Conservation (phyloP, 2,797 vertebrate genomes). For the Mormyrops attenuatus region DNA sequence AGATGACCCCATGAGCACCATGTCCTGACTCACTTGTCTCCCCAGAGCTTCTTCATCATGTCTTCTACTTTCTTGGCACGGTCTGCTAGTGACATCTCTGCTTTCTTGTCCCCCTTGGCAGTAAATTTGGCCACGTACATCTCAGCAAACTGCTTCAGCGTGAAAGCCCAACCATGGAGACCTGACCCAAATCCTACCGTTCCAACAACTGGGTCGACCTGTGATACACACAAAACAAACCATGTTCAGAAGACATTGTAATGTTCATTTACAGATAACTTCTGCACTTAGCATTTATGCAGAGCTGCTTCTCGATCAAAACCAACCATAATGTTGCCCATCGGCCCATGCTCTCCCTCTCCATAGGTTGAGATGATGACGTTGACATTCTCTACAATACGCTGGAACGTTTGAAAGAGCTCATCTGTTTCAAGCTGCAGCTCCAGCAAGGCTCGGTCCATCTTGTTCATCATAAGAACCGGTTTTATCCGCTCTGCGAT, state of each 20-base stretch:
- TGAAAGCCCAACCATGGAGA: constrained; percentile 57
- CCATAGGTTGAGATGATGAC: constrained; percentile 49
- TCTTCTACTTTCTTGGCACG: constrained; percentile 47
- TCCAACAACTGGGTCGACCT: constrained; percentile 52
- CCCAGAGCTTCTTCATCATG: constrained; percentile 51
- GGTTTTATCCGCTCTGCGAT: constrained; percentile 47
- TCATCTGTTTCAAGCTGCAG: constrained; percentile 51
- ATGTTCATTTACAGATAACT: not conserved
- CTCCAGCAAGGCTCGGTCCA: constrained; percentile 50
- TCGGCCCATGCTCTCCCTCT: constrained; percentile 49
- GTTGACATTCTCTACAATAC: constrained; percentile 47
- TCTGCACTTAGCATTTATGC: not conserved
- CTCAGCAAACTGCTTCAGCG: constrained; percentile 60
- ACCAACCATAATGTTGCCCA: constrained; percentile 52
- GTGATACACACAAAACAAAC: not conserved
- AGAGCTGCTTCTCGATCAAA: not conserved
- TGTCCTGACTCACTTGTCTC: constrained; percentile 42
- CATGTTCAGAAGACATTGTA: not conserved
- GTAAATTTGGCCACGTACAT: constrained; percentile 56
- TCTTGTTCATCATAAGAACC: constrained; percentile 55
- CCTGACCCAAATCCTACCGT: constrained; percentile 56
- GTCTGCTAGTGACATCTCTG: constrained; percentile 31
- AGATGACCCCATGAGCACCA: not conserved
- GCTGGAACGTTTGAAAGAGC: constrained; percentile 48
- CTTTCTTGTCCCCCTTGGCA: constrained; percentile 54